A percentile compares a stretch with the other conserved stretches of the same genome.
Evolutionary conservation across 2,113 vertebrate species (phyloP).

Genomic region (Anolis sagrei): DNA sequence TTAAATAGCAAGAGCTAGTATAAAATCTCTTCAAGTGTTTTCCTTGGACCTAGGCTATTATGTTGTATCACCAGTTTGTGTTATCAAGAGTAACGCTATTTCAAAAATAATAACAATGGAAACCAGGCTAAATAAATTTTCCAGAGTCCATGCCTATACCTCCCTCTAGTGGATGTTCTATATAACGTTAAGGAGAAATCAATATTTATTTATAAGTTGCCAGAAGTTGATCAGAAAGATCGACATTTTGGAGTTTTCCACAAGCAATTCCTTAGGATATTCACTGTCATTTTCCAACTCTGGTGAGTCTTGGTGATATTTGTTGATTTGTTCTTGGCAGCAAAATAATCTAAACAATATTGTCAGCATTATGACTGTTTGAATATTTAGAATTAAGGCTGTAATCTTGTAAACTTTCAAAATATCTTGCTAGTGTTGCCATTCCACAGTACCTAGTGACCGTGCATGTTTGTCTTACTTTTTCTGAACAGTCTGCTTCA

Average conservation of each 20-base stretch:
- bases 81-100: not conserved
- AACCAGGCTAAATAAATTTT: not conserved
- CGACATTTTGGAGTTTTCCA: not conserved
- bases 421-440: no score
- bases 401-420: no score
- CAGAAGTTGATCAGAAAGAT: not conserved
- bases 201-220: not conserved
- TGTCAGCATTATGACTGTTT: no score
- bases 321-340: not conserved
- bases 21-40: not conserved
- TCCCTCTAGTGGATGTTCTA: constrained; percentile 20
- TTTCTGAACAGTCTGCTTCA: no score
- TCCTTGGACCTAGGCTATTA: not conserved
- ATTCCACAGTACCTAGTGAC: no score
- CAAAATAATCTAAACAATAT: no score
- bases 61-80: not conserved
- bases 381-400: no score
- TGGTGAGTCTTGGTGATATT: not conserved
- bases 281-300: not conserved
- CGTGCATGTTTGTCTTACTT: no score
- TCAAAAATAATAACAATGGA: constrained; percentile 4
- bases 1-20: not conserved
- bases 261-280: not conserved
- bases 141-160: not conserved
- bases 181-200: not conserved